A percentile compares a stretch with the other conserved stretches of the same genome.
Evolutionary conservation across 2,888 invertebrate genomes (phyloP).

Genomic region (Nemotelus nigrinus): DNA sequence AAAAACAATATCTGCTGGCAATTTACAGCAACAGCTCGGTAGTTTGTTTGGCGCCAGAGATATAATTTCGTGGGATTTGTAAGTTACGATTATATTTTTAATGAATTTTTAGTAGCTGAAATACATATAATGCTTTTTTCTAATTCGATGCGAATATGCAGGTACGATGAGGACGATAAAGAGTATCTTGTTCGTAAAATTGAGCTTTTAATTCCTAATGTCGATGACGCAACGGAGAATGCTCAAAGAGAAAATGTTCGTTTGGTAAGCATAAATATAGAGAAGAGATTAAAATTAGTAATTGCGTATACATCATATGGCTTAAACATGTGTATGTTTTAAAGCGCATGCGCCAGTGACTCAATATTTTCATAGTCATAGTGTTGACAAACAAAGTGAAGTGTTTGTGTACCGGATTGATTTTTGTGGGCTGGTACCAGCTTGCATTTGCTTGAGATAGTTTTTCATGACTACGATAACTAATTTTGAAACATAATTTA

Average conservation of each 20-base stretch:
- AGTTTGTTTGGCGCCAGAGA: constrained; percentile 30
- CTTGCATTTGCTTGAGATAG: too few species aligned
- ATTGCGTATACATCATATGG: too few species aligned
- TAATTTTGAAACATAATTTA: too few species aligned
- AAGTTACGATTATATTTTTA: not conserved
- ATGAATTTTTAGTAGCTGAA: not conserved
- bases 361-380: too few species aligned
- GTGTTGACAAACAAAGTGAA: too few species aligned
- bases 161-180: constrained; percentile 27
- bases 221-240: constrained; percentile 12
- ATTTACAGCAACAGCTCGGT: constrained; percentile 29
- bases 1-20: not conserved
- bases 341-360: not conserved
- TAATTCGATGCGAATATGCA: not conserved
- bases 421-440: too few species aligned
- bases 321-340: not conserved
- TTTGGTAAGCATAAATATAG: constrained; percentile 11
- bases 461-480: too few species aligned
- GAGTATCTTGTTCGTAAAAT: constrained; percentile 27
- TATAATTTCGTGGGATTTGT: constrained; percentile 34
- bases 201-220: constrained; percentile 20
- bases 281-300: too few species aligned
- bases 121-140: not conserved
- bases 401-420: too few species aligned
- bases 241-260: constrained; percentile 18